Conservation (phyloP, 1,140 invertebrate species). For the Lasioglossum albipes region DNA sequence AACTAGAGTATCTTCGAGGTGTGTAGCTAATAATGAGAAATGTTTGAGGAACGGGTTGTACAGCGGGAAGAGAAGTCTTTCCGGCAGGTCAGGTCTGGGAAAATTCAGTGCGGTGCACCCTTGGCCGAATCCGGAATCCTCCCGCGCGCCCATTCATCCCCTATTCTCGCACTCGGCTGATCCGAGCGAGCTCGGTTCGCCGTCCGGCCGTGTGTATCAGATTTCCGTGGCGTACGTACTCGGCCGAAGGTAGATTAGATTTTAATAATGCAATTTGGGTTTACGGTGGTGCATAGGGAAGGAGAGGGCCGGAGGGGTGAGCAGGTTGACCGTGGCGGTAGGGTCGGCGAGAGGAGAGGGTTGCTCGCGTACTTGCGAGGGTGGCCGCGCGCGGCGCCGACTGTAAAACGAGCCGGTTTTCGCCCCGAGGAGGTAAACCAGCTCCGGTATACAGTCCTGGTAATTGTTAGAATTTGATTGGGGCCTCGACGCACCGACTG, state of each 20-base stretch:
- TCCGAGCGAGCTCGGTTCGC: not conserved
- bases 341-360: not conserved
- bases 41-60: too few relatives aligned
- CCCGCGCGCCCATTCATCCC: constrained; percentile 13
- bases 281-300: constrained; percentile 54
- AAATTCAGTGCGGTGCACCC: not conserved
- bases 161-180: not conserved
- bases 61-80: too few relatives aligned
- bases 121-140: too few relatives aligned
- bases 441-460: constrained; percentile 63
- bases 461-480: constrained; percentile 77
- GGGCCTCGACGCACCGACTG: constrained; percentile 41
- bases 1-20: too few relatives aligned
- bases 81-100: too few relatives aligned
- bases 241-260: constrained; percentile 75
- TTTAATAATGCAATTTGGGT: constrained; percentile 78
- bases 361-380: too few relatives aligned
- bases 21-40: too few relatives aligned
- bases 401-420: constrained; percentile 69
- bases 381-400: constrained; percentile 22
- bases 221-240: constrained; percentile 63
- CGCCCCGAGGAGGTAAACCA: constrained; percentile 69
- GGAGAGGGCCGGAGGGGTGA: not conserved
- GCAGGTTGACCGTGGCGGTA: not conserved
- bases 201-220: constrained; percentile 54